phyloP scores from a whole-genome alignment of 2,888 invertebrate genomes.

The Elysia crispata region DNA sequence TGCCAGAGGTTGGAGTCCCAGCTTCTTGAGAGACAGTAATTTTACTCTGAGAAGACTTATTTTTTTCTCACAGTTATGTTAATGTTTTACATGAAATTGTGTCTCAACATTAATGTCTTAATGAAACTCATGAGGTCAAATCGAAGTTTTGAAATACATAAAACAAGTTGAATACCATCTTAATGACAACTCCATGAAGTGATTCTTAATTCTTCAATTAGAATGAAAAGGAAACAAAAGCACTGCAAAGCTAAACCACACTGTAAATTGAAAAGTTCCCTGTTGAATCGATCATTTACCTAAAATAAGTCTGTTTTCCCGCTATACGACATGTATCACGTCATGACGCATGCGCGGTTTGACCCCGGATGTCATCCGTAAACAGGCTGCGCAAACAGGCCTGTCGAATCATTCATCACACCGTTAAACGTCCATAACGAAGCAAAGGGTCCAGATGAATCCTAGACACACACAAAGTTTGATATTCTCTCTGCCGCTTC shows the following conservation, averaged over 20 bases:
- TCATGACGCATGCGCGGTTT: constrained; percentile 41
- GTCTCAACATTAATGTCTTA: too few relatives aligned
- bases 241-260: not conserved
- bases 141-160: too few relatives aligned
- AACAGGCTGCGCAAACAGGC: constrained; percentile 49
- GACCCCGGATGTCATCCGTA: constrained; percentile 42
- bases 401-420: constrained; percentile 59
- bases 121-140: too few relatives aligned
- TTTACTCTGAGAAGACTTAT: too few relatives aligned
- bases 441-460: constrained; percentile 58
- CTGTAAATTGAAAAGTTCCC: not conserved
- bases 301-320: too few relatives aligned
- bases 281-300: not conserved
- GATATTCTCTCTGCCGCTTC: constrained; percentile 58
- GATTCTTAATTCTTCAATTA: not conserved
- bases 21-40: too few relatives aligned
- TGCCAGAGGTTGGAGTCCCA: too few relatives aligned
- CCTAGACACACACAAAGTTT: constrained; percentile 58
- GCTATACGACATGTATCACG: not conserved
- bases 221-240: not conserved
- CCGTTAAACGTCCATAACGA: constrained; percentile 59
- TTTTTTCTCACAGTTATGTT: too few relatives aligned
- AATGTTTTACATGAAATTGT: too few relatives aligned
- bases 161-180: too few relatives aligned
- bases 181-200: too few relatives aligned